Evolutionary conservation across 2,888 invertebrate species (phyloP), one percentile per base, ranked within the genome.

Genomic region (Microplitis deprimator): DNA sequence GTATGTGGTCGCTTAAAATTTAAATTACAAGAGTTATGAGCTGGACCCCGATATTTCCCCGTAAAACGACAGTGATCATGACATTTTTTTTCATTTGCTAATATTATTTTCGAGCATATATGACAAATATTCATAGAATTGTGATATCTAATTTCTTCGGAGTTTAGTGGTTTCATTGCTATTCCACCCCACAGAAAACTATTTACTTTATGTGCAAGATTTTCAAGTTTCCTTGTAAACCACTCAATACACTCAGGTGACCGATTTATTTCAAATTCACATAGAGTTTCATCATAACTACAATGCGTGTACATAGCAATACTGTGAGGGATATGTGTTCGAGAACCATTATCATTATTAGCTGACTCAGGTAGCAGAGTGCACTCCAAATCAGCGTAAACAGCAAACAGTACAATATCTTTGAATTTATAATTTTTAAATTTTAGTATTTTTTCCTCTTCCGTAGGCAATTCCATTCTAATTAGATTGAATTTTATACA

Each of bases 91-190:
- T 77, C 73, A 7, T 50, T 39, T 8, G 13, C 7, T n/a, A 69
- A 59, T 67, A 82, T 76, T n/a, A 78, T 67, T 73, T 81, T 78
- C 41, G 79, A 68, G 71, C 81, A 81, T 17, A 82, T 81, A 68
- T 84, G 79, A 68, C 81, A 81, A 13, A 72, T 75, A 6, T 64
- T 60, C 38, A 77, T 74, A 40, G 62, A 65, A 20, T 72, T 1
- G 61, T n/a, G 16, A 62, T 77, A 10, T 5, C 61, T 39, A 67
- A 73, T 38, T 69, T 79, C 65, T 16, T 67, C 62, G 60, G 20
- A 5, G 17, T 67, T 79, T 17, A 79, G 64, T 10, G 60, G 73
- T 59, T n/a, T 41, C 75, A 79, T 80, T 5, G 76, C 68, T 5
- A 71, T 16, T 40, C 76, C 41, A 62, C 39, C 17, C 4, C 38